phyloP scores from a whole-genome alignment of 2,113 vertebrate species.

The Oryzias melastigma region DNA sequence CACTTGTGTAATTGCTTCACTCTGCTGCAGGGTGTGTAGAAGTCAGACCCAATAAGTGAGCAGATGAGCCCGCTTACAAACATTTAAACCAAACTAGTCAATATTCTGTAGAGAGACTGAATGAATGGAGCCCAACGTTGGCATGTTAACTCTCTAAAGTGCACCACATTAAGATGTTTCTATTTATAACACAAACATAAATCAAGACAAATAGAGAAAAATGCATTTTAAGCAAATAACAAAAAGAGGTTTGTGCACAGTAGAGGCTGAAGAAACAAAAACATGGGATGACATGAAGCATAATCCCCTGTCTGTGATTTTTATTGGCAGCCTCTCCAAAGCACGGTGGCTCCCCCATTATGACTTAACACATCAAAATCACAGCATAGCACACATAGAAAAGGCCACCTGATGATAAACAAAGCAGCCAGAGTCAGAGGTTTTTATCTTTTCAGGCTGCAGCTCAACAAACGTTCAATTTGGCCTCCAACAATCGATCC shows the following conservation, averaged over 20 bases:
- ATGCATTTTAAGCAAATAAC: constrained; percentile 26
- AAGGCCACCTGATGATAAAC: constrained; percentile 82
- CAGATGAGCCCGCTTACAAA: constrained; percentile 1
- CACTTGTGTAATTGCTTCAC: neutral
- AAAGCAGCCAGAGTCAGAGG: constrained; percentile 71
- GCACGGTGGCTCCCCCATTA: constrained; percentile 77
- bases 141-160: constrained; percentile 5
- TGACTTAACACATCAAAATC: constrained; percentile 82
- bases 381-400: constrained; percentile 77
- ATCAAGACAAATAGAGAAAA: neutral
- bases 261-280: constrained; percentile 48
- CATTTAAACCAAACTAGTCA: neutral
- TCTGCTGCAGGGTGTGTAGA: neutral
- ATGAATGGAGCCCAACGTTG: neutral
- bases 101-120: neutral
- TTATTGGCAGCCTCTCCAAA: constrained; percentile 78
- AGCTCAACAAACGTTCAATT: constrained; percentile 77
- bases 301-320: constrained; percentile 74
- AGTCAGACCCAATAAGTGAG: neutral
- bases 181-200: constrained; percentile 16
- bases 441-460: constrained; percentile 73
- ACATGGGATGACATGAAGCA: constrained; percentile 71
- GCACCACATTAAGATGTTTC: constrained; percentile 3
- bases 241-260: constrained; percentile 33
- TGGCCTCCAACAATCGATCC: constrained; percentile 79